phyloP scores from a whole-genome alignment of 2,113 vertebrate genomes.

The Tringa solitaria region DNA sequence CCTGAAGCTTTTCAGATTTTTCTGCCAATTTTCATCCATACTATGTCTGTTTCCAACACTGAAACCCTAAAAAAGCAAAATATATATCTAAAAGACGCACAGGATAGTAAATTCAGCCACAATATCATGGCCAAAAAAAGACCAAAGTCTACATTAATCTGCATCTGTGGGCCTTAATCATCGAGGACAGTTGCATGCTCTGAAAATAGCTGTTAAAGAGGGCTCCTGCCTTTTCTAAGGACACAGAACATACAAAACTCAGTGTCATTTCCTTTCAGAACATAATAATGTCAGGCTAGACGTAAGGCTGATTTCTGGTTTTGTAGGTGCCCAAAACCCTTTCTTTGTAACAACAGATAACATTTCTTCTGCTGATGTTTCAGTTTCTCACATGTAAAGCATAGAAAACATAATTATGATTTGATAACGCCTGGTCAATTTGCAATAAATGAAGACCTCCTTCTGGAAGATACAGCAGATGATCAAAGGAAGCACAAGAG shows the following conservation, averaged over 20 bases:
- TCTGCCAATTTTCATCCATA: conserved; percentile 70
- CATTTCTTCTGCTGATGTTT: not conserved
- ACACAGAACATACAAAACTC: not conserved
- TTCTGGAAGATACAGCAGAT: not conserved
- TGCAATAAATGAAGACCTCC: not conserved
- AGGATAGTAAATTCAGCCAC: conserved; percentile 29
- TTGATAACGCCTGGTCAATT: not conserved
- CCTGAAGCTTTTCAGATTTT: conserved; percentile 69
- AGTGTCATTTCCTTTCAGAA: not conserved
- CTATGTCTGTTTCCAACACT: conserved; percentile 67
- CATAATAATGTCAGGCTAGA: not conserved
- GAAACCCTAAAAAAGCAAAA: conserved; percentile 62
- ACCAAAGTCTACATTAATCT: not conserved
- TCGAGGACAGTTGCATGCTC: not conserved
- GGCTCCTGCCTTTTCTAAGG: not conserved
- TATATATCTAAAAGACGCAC: conserved; percentile 32
- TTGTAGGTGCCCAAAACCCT: not conserved
- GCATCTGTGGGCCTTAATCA: not conserved
- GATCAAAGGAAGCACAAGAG: not conserved
- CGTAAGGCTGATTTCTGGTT: not conserved
- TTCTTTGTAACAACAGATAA: not conserved
- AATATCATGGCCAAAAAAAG: not conserved
- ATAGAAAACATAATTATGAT: not conserved
- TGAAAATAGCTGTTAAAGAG: not conserved
- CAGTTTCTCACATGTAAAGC: not conserved